Base-by-base conservation (phyloP, 64 coral and sea anemone species). In the Stylophora pistillata region DNA sequence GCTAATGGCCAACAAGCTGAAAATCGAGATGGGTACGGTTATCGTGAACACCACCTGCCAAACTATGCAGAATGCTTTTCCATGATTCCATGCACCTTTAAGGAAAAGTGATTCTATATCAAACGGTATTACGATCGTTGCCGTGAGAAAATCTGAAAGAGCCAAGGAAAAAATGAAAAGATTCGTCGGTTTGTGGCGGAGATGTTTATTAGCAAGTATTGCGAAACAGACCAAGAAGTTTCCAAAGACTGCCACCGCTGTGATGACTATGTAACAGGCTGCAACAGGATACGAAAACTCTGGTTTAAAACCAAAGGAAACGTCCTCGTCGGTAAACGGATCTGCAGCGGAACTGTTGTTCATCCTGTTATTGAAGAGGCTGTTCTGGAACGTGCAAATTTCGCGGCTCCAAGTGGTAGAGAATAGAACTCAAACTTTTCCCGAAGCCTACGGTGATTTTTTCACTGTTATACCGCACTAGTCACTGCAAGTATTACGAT, bases 1-100 rank as follows among this genome's bases (percentile, higher is more conserved):
- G 17, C 93, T 95, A 15, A 99, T 88, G 0, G 97, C 90, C 84
- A 99, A 78, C 0, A 99, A 78, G 66, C 87, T 95, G 30, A 99
- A 55, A 30, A 92, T 95, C 29, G 97, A 99, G 2, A 93, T 89
- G 10, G 97, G 93, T 4, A 93, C 90, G 16, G 91, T 86, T 5
- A 99, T 90, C 7, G 95, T 56, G 60, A 90, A 99, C n/a, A 88
- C 86, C 1, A 87, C 95, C 0, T 85, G 87, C 58, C 76, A 95
- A 4, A 92, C 65, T 0, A 54, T 52, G 59, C 97, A 99, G 26
- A 92, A 30, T 1, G 55, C 6, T 17, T 59, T 58, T 13, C 97
- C 97, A 11, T 95, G 87, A 10, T 85, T 74, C 97, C 97, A 99
- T 17, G 20, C 30, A 17, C 84, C 62, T 0, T 85, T 29, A 1